Percentiles rank a stretch among this genome's conserved stretches.
These are phyloP conservation scores for Tetragonula clypearis DNA, from an alignment of 1,140 invertebrate genomes.

Conservation along the genomic window DNA sequence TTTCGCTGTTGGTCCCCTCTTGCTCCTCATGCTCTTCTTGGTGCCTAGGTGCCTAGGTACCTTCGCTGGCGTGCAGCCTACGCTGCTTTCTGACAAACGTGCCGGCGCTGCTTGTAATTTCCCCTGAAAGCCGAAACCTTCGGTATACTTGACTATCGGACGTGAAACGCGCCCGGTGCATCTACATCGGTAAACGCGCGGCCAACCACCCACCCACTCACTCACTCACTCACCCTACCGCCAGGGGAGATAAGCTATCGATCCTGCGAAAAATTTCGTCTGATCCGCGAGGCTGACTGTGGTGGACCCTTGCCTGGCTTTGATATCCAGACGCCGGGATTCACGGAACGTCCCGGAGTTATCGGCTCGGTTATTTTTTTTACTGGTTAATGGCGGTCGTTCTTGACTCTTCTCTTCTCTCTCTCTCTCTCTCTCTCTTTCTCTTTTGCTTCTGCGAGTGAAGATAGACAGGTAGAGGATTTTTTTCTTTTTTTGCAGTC, in stretches of 20 bases:
- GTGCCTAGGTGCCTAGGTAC: no score
- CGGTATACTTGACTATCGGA: constrained; percentile 15
- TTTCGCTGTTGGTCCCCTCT: constrained; percentile 19
- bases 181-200: background rate
- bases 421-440: background rate
- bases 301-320: background rate
- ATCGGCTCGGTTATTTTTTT: no score
- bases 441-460: background rate
- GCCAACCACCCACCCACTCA: no score
- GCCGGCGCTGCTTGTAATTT: constrained; percentile 31
- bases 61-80: background rate
- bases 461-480: background rate
- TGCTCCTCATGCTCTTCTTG: no score
- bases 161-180: constrained; percentile 3
- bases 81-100: constrained; percentile 29
- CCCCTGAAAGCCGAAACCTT: constrained; percentile 22
- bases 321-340: background rate
- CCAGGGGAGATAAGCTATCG: constrained; percentile 11
- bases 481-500: no score
- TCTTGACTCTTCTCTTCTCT: no score
- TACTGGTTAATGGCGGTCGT: background rate
- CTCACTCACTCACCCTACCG: background rate
- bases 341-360: background rate
- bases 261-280: constrained; percentile 18
- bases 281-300: background rate